Percentiles rank a stretch among this genome's conserved stretches.
phyloP scores from a whole-genome alignment of 2,797 vertebrate genomes.

The Cyclopterus lumpus region DNA sequence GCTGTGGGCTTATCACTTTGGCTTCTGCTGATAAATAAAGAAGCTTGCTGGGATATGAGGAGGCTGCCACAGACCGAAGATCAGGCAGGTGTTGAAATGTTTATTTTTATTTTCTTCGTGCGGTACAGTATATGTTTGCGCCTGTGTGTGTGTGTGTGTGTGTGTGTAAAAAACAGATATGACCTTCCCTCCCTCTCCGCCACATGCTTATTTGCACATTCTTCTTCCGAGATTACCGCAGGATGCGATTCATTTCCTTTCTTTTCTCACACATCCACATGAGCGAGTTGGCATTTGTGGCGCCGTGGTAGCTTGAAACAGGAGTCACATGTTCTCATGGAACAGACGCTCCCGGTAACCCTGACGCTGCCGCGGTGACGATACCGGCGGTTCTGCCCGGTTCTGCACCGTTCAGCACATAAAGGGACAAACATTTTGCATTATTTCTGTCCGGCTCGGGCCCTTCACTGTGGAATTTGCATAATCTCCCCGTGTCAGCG shows the following conservation, averaged over 20 bases:
- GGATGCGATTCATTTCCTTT: constrained; percentile 52
- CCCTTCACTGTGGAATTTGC: background rate
- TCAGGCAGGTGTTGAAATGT: constrained; percentile 49
- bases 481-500: background rate
- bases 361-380: background rate
- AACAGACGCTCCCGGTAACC: background rate
- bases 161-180: constrained; percentile 19
- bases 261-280: constrained; percentile 19
- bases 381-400: background rate
- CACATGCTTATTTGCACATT: constrained; percentile 33
- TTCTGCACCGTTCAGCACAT: background rate
- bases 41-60: constrained; percentile 35
- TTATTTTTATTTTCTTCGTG: constrained; percentile 41
- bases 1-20: constrained; percentile 66
- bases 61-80: constrained; percentile 33
- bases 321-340: constrained; percentile 2
- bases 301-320: constrained; percentile 15
- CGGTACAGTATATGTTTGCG: constrained; percentile 2
- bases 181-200: constrained; percentile 28
- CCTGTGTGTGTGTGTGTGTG: constrained; percentile 18
- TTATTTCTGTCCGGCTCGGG: background rate
- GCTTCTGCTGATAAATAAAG: constrained; percentile 66
- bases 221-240: constrained; percentile 50
- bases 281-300: constrained; percentile 7
- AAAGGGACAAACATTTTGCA: background rate